phyloP scores from a whole-genome alignment of 2,888 invertebrate species.

The Mylabris sibirica region DNA sequence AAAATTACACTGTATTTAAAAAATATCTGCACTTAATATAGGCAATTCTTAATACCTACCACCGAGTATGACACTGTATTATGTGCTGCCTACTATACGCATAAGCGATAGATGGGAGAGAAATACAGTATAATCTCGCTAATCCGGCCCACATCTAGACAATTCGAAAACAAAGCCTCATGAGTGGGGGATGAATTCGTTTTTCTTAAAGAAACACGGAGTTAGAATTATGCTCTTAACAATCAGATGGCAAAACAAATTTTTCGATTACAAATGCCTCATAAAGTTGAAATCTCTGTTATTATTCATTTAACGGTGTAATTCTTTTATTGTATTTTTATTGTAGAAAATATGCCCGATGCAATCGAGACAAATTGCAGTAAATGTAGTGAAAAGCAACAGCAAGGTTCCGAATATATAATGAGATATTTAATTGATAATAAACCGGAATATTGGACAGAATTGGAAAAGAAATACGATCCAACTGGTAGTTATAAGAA shows the following conservation, averaged over 20 bases:
- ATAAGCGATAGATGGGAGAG: too few species aligned
- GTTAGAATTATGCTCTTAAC: too few species aligned
- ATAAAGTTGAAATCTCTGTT: too few species aligned
- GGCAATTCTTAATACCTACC: background rate
- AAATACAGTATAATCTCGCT: background rate
- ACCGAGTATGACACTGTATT: background rate
- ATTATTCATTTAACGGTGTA: background rate
- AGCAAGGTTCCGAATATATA: constrained; percentile 70
- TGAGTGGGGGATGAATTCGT: too few species aligned
- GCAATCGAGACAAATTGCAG: constrained; percentile 73
- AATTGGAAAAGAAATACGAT: constrained; percentile 61
- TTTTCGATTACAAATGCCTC: too few species aligned
- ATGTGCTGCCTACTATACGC: background rate
- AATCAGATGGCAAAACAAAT: too few species aligned
- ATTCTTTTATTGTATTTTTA: constrained; percentile 22
- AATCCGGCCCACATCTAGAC: too few species aligned
- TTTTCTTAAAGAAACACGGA: too few species aligned
- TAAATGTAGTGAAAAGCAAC: constrained; percentile 73
- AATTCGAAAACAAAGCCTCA: too few species aligned
- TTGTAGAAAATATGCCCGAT: constrained; percentile 73
- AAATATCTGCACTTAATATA: background rate
- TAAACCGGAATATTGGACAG: constrained; percentile 58
- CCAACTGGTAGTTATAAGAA: constrained; percentile 69
- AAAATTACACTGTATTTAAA: background rate
- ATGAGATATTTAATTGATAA: constrained; percentile 69